phyloP scores from a whole-genome alignment of 2,888 invertebrate species.

The Lasioglossum villosulum region DNA sequence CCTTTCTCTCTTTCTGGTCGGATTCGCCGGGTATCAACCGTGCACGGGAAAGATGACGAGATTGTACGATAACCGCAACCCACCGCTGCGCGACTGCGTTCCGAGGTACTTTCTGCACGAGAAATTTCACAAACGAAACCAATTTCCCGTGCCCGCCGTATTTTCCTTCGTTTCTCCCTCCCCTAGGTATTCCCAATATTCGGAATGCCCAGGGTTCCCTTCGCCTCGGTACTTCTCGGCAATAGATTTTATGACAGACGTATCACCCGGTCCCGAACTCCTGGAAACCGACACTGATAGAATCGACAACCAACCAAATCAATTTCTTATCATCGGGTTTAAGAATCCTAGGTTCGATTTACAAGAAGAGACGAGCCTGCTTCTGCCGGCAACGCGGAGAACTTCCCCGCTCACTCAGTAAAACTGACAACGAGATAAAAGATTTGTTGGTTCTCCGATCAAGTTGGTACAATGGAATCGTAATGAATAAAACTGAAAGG shows the following conservation, averaged over 20 bases:
- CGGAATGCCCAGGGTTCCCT: constrained; percentile 41
- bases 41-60: constrained; percentile 23
- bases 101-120: constrained; percentile 58
- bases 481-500: too few species aligned
- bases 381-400: background rate
- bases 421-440: background rate
- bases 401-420: background rate
- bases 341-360: background rate
- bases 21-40: constrained; percentile 20
- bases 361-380: background rate
- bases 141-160: constrained; percentile 66
- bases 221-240: constrained; percentile 21
- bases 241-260: constrained; percentile 55
- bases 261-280: constrained; percentile 36
- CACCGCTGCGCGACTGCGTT: constrained; percentile 2
- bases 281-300: constrained; percentile 40
- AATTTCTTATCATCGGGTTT: background rate
- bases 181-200: constrained; percentile 46
- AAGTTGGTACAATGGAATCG: too few species aligned
- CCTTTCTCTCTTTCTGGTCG: constrained; percentile 1
- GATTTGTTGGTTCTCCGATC: background rate
- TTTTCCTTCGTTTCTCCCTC: constrained; percentile 24
- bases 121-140: constrained; percentile 74
- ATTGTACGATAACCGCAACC: constrained; percentile 13
- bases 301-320: constrained; percentile 33